Evolutionary conservation across 1,140 invertebrate species (phyloP).

Genomic region (Phymastichus coffea): DNA sequence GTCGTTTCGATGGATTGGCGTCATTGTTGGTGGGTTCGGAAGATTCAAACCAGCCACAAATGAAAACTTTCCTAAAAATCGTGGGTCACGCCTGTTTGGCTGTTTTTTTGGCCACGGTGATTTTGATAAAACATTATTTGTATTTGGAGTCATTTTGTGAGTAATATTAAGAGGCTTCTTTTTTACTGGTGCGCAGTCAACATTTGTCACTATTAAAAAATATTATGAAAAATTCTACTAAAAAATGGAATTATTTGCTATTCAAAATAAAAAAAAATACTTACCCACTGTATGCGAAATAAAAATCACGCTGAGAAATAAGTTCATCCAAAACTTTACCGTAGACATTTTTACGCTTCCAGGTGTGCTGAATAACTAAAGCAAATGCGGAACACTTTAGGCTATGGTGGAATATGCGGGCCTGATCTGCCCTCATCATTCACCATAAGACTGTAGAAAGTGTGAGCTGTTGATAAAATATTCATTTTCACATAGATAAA

Average conservation of each 20-base stretch:
- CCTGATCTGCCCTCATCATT: slow-evolving; percentile 15
- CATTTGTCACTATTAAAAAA: no score
- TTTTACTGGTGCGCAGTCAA: not conserved
- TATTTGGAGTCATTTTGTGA: no score
- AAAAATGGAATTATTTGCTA: not conserved
- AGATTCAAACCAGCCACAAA: slow-evolving; percentile 42
- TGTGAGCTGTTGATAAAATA: slow-evolving; percentile 11
- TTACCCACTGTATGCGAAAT: not conserved
- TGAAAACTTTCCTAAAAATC: slow-evolving; percentile 43
- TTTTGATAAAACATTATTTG: no score
- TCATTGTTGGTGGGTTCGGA: not conserved
- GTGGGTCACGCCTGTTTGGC: slow-evolving; percentile 19
- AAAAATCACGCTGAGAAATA: not conserved
- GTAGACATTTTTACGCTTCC: slow-evolving; percentile 19
- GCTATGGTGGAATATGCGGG: slow-evolving; percentile 20
- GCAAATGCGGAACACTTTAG: slow-evolving; percentile 15
- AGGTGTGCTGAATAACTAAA: slow-evolving; percentile 19
- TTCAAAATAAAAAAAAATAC: slow-evolving; percentile 9
- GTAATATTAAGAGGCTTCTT: no score
- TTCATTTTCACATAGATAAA: slow-evolving; percentile 7
- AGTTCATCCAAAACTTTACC: not conserved
- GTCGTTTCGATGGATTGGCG: not conserved
- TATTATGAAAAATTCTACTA: no score
- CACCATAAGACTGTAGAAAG: slow-evolving; percentile 17
- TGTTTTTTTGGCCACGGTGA: not conserved